A percentile compares a stretch with the other conserved stretches of the same genome.
Evolutionary conservation across 2,113 vertebrate genomes (phyloP).

Genomic region (Climacteris rufus): DNA sequence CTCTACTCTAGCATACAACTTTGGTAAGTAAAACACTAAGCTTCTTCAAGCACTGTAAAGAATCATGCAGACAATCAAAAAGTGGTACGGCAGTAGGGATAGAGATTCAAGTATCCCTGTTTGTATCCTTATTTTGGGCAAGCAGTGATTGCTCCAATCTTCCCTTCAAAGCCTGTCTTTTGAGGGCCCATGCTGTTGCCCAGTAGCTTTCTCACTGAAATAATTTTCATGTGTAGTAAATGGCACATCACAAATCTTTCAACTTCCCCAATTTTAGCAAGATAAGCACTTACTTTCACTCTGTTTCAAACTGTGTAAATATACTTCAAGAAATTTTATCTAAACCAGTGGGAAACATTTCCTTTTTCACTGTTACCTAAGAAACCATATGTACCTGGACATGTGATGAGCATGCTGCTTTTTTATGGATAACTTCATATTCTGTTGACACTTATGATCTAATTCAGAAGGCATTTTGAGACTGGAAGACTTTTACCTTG

Average conservation of each 20-base stretch:
- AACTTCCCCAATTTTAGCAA: neutral
- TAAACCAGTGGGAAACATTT: neutral
- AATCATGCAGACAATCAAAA: neutral
- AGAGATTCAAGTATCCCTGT: neutral
- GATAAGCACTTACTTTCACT: neutral
- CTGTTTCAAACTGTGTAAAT: neutral
- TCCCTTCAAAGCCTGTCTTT: neutral
- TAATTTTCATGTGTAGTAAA: neutral
- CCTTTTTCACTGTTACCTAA: neutral
- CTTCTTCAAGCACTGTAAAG: neutral
- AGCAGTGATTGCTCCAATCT: neutral
- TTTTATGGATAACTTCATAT: neutral
- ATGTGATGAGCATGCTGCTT: fast-evolving
- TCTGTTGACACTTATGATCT: neutral
- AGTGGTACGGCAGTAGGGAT: neutral
- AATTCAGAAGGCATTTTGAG: neutral
- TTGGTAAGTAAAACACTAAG: neutral
- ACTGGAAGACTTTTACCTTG: neutral
- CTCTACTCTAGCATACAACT: neutral
- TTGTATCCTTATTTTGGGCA: neutral
- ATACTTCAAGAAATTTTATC: neutral
- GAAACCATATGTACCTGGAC: neutral
- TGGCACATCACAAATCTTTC: neutral
- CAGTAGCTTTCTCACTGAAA: neutral
- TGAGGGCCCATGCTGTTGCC: neutral